Evolutionary conservation across 2,797 vertebrate genomes (phyloP).

Genomic region (Onychomys arenicola): DNA sequence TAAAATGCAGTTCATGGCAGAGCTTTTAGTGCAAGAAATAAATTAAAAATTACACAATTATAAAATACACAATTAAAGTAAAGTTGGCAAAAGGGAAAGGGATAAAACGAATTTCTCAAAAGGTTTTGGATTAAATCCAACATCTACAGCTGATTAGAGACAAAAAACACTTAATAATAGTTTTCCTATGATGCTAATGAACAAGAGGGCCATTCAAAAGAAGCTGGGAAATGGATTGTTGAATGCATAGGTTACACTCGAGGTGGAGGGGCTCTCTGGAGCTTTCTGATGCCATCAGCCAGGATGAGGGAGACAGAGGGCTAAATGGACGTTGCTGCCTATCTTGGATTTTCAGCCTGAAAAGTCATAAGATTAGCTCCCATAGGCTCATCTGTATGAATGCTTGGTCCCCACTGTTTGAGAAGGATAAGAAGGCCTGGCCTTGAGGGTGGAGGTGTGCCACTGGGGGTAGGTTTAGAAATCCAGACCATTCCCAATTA

Average conservation of each 20-base stretch:
- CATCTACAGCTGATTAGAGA: background rate
- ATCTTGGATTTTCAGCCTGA: background rate
- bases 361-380: background rate
- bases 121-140: background rate
- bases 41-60: background rate
- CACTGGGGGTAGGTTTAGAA: background rate
- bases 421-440: background rate
- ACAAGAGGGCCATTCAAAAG: background rate
- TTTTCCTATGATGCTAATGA: background rate
- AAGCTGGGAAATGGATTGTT: background rate
- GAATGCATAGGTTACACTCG: background rate
- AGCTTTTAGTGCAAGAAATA: background rate
- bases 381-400: background rate
- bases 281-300: background rate
- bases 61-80: background rate
- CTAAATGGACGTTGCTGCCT: background rate
- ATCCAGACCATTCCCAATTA: background rate
- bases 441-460: too few relatives aligned
- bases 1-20: background rate
- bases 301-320: background rate
- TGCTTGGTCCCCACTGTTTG: background rate
- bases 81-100: background rate
- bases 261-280: background rate
- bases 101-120: background rate
- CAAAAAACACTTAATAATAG: background rate